Percentiles rank a stretch among this genome's conserved stretches.
Evolutionary conservation across 2,797 vertebrate genomes (phyloP).

Genomic region (Vultur gryphus): DNA sequence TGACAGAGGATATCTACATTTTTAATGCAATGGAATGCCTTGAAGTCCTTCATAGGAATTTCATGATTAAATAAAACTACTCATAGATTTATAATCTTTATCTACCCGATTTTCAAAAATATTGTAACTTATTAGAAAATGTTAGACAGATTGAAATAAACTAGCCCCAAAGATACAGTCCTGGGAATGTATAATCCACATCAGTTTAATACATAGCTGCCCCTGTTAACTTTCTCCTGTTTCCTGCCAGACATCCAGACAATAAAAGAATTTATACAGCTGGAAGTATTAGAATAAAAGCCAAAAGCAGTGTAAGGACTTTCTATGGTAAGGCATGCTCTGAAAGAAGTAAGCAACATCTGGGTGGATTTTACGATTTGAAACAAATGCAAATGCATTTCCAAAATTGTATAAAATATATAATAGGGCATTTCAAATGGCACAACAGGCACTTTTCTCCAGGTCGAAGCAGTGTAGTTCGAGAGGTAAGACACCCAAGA

Average conservation of each 20-base stretch:
- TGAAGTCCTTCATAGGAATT: neutral
- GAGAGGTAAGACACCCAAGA: neutral
- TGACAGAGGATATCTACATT: neutral
- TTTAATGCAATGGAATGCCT: slow-evolving; percentile 26
- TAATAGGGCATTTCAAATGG: slow-evolving; percentile 57
- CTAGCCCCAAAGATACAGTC: slow-evolving; percentile 25
- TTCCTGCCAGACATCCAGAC: slow-evolving; percentile 86
- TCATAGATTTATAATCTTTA: neutral
- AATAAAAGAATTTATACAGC: slow-evolving; percentile 90
- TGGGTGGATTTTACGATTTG: slow-evolving; percentile 72
- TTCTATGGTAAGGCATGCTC: slow-evolving; percentile 71
- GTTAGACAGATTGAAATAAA: slow-evolving; percentile 47
- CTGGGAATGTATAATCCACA: slow-evolving; percentile 73
- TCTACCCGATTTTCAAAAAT: slow-evolving; percentile 42
- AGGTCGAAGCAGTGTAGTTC: neutral
- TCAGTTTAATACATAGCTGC: slow-evolving; percentile 71
- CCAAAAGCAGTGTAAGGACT: slow-evolving; percentile 78
- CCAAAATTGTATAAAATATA: slow-evolving; percentile 52
- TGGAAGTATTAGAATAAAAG: slow-evolving; percentile 80
- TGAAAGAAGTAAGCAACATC: slow-evolving; percentile 73
- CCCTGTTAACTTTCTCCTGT: slow-evolving; percentile 78
- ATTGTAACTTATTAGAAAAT: slow-evolving; percentile 31
- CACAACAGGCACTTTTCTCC: neutral
- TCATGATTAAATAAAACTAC: neutral
- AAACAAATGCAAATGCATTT: slow-evolving; percentile 73